Evolutionary conservation across 2,888 invertebrate species (phyloP).

Genomic region (Hirtodrosophila confusa): DNA sequence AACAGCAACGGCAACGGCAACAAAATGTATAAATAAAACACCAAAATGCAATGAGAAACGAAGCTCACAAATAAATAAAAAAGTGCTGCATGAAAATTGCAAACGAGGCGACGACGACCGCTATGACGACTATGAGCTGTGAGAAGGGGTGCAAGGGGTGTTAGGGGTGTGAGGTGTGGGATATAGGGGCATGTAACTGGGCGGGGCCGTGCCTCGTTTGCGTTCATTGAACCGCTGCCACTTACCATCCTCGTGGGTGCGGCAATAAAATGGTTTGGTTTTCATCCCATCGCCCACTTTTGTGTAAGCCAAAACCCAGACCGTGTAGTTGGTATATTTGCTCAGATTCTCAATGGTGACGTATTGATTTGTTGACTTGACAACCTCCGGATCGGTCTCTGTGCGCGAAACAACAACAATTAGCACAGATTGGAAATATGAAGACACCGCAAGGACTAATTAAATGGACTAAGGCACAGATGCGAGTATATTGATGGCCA

Average conservation of each 20-base stretch:
- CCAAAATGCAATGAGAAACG: slow-evolving; percentile 37
- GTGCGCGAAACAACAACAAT: slow-evolving; percentile 54
- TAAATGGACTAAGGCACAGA: slow-evolving; percentile 26
- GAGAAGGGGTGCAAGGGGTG: neutral
- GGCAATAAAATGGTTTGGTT: slow-evolving; percentile 92
- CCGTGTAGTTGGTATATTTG: slow-evolving; percentile 96
- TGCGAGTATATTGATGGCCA: too few relatives aligned
- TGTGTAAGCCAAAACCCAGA: slow-evolving; percentile 95
- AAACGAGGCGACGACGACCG: slow-evolving; percentile 55
- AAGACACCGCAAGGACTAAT: slow-evolving; percentile 55
- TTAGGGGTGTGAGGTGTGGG: neutral
- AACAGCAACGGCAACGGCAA: slow-evolving; percentile 51
- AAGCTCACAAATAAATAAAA: slow-evolving; percentile 36
- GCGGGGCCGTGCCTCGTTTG: slow-evolving; percentile 57
- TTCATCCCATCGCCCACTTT: slow-evolving; percentile 94
- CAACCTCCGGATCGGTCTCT: slow-evolving; percentile 91
- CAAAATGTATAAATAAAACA: slow-evolving; percentile 29
- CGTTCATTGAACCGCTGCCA: slow-evolving; percentile 76
- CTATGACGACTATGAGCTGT: slow-evolving; percentile 7
- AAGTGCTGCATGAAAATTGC: slow-evolving; percentile 60
- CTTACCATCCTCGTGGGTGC: slow-evolving; percentile 95
- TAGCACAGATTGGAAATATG: slow-evolving; percentile 64
- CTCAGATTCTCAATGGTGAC: slow-evolving; percentile 89
- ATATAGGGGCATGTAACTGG: neutral
- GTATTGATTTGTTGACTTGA: slow-evolving; percentile 86